phyloP scores from a whole-genome alignment of 2,888 invertebrate species.

The Rhamnusium bicolor region DNA sequence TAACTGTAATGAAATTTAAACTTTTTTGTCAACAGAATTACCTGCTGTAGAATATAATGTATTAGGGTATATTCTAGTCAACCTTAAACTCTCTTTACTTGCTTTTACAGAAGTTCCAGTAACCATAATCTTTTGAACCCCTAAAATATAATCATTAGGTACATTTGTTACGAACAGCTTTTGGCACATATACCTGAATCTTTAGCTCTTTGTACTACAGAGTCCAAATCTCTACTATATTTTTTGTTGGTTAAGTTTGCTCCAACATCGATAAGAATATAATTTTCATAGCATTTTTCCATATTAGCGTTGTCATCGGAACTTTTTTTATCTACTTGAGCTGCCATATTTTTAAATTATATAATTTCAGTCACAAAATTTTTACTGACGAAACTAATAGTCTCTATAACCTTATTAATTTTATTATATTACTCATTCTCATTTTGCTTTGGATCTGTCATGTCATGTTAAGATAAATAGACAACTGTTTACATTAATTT shows the following conservation, averaged over 20 bases:
- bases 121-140: constrained; percentile 95
- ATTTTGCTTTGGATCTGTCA: neutral
- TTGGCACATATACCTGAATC: constrained; percentile 81
- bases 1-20: constrained; percentile 4
- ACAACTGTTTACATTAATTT: constrained; percentile 41
- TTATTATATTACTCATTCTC: constrained; percentile 44
- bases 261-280: constrained; percentile 92
- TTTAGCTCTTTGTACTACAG: constrained; percentile 92
- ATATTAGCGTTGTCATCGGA: constrained; percentile 66
- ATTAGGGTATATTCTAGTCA: constrained; percentile 92
- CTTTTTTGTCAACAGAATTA: constrained; percentile 61
- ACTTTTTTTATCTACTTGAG: constrained; percentile 43
- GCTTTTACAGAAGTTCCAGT: constrained; percentile 91
- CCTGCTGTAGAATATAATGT: constrained; percentile 93
- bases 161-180: neutral
- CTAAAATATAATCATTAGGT: constrained; percentile 68
- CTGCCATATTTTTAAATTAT: constrained; percentile 45
- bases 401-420: constrained; percentile 48
- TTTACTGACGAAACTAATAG: constrained; percentile 36
- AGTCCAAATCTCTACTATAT: constrained; percentile 92
- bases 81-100: constrained; percentile 91
- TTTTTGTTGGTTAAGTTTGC: constrained; percentile 96
- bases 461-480: constrained; percentile 24
- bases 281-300: constrained; percentile 91
- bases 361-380: constrained; percentile 28